These are phyloP conservation scores for Chauna torquata DNA, from an alignment of 2,113 vertebrate genomes.

Conservation along the genomic window DNA sequence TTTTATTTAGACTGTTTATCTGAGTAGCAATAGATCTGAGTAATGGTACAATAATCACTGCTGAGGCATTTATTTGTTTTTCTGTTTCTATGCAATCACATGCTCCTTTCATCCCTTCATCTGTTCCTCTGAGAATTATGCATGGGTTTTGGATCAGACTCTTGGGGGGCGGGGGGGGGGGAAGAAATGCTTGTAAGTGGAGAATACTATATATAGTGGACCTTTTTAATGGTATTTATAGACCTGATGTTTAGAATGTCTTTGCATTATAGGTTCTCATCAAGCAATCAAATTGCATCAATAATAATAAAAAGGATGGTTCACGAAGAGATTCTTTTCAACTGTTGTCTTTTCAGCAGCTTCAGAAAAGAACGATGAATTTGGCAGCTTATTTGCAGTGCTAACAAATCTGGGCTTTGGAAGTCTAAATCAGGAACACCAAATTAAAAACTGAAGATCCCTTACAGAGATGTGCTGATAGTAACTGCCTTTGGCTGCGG, in stretches of 20 bases:
- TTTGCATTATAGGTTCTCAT: background rate
- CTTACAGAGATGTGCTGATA: background rate
- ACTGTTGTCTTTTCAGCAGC: background rate
- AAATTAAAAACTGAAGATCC: background rate
- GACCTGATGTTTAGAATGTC: background rate
- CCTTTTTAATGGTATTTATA: background rate
- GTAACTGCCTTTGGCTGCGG: background rate
- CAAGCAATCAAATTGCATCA: background rate
- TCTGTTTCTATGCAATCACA: background rate
- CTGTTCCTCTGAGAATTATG: background rate
- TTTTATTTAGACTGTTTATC: conserved; percentile 1
- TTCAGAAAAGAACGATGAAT: background rate
- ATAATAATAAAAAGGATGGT: background rate
- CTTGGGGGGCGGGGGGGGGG: too few species aligned
- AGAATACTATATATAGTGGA: background rate
- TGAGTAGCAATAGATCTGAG: conserved; percentile 22
- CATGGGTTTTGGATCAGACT: background rate
- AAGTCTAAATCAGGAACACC: background rate
- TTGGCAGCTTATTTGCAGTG: background rate
- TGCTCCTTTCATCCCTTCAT: conserved; percentile 1
- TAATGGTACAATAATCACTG: background rate
- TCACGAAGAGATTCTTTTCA: background rate
- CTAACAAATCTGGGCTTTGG: background rate
- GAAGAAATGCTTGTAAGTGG: background rate
- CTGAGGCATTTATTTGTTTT: conserved; percentile 32